Evolutionary conservation across 2,888 invertebrate species (phyloP).

Genomic region (Merodon equestris): DNA sequence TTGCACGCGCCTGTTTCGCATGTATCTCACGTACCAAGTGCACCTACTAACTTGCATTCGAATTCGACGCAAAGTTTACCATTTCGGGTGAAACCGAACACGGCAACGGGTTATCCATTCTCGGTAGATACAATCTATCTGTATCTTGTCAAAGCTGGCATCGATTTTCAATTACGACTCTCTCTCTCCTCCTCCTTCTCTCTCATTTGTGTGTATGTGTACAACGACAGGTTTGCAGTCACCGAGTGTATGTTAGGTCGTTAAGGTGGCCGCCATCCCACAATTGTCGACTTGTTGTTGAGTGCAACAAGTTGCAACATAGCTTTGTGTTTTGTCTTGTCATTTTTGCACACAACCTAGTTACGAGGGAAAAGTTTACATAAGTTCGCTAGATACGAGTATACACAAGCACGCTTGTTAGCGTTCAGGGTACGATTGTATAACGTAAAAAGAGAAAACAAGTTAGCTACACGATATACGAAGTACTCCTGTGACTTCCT

Average conservation of each 20-base stretch:
- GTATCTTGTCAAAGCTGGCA: not conserved
- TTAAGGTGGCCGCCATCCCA: conserved; percentile 32
- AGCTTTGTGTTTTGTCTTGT: conserved; percentile 27
- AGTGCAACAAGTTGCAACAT: conserved; percentile 40
- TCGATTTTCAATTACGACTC: conserved; percentile 26
- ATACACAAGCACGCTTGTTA: not conserved
- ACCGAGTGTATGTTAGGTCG: conserved; percentile 28
- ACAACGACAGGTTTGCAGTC: not conserved
- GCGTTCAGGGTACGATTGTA: conserved; percentile 33
- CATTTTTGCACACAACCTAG: conserved; percentile 48
- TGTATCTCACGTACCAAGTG: conserved; percentile 58
- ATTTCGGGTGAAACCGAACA: conserved; percentile 41
- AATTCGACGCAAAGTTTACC: conserved; percentile 32
- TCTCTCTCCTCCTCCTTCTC: too few species aligned
- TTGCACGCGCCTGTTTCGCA: conserved; percentile 6
- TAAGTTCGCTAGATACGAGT: not conserved
- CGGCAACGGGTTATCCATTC: not conserved
- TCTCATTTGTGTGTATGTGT: too few species aligned
- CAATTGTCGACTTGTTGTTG: conserved; percentile 50
- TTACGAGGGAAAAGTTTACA: conserved; percentile 30
- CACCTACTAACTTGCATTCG: conserved; percentile 63
- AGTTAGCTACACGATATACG: conserved; percentile 7
- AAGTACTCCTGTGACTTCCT: conserved; percentile 61
- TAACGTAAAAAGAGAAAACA: too few species aligned
- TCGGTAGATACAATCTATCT: not conserved